A percentile compares a stretch with the other conserved stretches of the same genome.
phyloP scores from a whole-genome alignment of 2,888 invertebrate genomes.

The Rotaria socialis region DNA sequence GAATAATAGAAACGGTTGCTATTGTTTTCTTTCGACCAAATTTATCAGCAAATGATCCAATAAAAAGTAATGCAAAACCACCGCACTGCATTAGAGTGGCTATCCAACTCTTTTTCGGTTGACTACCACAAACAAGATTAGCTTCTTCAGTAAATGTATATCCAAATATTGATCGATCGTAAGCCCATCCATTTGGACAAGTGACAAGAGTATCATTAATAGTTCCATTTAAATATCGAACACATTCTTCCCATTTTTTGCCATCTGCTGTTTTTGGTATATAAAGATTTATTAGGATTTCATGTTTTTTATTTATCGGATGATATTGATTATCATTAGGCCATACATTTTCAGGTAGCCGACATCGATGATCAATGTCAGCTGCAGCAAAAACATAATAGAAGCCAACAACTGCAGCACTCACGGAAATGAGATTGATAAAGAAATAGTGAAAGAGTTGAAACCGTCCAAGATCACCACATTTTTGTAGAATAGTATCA shows the following conservation, averaged over 20 bases:
- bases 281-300: background rate
- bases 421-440: background rate
- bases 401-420: background rate
- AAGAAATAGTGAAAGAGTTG: background rate
- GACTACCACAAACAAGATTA: background rate
- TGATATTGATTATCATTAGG: background rate
- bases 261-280: background rate
- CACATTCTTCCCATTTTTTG: background rate
- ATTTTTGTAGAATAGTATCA: background rate
- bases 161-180: slow-evolving; percentile 13
- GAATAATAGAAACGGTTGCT: background rate
- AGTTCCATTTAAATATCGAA: background rate
- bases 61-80: background rate
- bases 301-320: background rate
- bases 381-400: slow-evolving; percentile 4
- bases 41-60: background rate
- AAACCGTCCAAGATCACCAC: slow-evolving; percentile 26
- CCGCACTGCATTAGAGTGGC: background rate
- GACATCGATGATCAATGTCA: background rate
- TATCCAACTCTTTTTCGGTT: background rate
- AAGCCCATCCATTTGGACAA: slow-evolving; percentile 2
- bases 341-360: background rate
- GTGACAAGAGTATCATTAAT: background rate
- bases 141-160: slow-evolving; percentile 31
- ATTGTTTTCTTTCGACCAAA: background rate